A percentile compares a stretch with the other conserved stretches of the same genome.
These are phyloP conservation scores for Lithobius niger DNA, from an alignment of 1,140 invertebrate genomes.

Conservation along the genomic window DNA sequence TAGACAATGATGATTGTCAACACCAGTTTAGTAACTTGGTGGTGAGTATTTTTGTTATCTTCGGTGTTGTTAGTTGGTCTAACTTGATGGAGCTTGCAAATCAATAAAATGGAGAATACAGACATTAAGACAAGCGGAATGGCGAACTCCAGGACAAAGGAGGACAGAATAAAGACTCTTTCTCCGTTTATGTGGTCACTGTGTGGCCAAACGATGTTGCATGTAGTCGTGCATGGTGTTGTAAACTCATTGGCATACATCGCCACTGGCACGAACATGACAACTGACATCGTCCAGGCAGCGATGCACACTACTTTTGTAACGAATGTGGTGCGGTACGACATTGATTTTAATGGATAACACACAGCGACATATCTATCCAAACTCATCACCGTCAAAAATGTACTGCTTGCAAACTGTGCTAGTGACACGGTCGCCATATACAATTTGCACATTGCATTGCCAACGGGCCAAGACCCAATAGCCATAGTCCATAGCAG, in stretches of 20 bases:
- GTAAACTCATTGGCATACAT: conserved; percentile 67
- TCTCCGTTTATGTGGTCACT: conserved; percentile 39
- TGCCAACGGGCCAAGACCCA: conserved; percentile 77
- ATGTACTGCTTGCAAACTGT: conserved; percentile 87
- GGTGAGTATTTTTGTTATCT: conserved; percentile 81
- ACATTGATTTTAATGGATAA: conserved; percentile 77
- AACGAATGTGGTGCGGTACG: conserved; percentile 70
- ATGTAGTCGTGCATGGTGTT: conserved; percentile 35
- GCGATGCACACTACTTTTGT: conserved; percentile 66
- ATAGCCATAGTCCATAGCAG: conserved; percentile 75
- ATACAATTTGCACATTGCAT: conserved; percentile 79
- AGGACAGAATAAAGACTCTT: conserved; percentile 73
- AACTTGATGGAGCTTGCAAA: conserved; percentile 55
- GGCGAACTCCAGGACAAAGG: conserved; percentile 81
- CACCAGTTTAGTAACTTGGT: conserved; percentile 86
- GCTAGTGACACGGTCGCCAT: conserved; percentile 90
- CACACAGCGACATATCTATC: conserved; percentile 95
- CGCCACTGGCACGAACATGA: conserved; percentile 80
- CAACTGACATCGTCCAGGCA: conserved; percentile 67
- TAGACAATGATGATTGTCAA: conserved; percentile 92
- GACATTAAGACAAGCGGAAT: conserved; percentile 82
- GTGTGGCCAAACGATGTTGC: conserved; percentile 71
- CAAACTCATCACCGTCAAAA: conserved; percentile 87
- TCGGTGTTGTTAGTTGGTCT: conserved; percentile 50
- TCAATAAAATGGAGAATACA: conserved; percentile 91